These are phyloP conservation scores for Empidonax traillii DNA, from an alignment of 2,113 vertebrate species.

Conservation along the genomic window DNA sequence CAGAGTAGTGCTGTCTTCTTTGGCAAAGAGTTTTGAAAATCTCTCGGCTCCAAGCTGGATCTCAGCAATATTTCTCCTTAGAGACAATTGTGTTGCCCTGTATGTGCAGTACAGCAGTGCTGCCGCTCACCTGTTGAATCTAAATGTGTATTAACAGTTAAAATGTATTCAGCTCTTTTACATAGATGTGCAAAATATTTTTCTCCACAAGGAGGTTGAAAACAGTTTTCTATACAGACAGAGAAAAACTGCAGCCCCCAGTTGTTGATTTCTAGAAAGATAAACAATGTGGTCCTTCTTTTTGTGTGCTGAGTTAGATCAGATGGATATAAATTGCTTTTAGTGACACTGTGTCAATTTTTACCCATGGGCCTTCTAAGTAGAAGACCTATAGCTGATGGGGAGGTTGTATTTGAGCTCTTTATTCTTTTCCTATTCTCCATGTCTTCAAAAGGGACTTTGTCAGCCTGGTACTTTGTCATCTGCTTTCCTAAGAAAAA, in stretches of 20 bases:
- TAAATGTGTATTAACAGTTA: not conserved
- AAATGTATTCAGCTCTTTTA: not conserved
- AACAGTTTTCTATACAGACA: not conserved
- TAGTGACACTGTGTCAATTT: not conserved
- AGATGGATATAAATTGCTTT: not conserved
- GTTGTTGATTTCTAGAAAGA: not conserved
- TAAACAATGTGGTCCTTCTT: accelerated
- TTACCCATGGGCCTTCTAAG: not conserved
- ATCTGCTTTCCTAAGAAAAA: not conserved
- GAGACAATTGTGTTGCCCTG: not conserved
- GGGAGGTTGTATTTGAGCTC: not conserved
- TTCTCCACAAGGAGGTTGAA: not conserved
- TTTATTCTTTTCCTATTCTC: not conserved
- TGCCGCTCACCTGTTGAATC: not conserved
- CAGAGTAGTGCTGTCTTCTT: not conserved
- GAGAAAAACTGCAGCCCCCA: not conserved
- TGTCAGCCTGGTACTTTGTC: not conserved
- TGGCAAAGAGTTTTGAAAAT: not conserved
- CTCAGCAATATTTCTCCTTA: not conserved
- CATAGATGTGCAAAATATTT: not conserved
- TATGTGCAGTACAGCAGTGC: not conserved
- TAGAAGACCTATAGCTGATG: not conserved
- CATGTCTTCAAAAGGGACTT: not conserved
- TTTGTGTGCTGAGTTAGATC: not conserved
- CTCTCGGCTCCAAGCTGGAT: not conserved